Conservation (phyloP, 2,797 vertebrate genomes). For the Sebastes wilsoni region DNA sequence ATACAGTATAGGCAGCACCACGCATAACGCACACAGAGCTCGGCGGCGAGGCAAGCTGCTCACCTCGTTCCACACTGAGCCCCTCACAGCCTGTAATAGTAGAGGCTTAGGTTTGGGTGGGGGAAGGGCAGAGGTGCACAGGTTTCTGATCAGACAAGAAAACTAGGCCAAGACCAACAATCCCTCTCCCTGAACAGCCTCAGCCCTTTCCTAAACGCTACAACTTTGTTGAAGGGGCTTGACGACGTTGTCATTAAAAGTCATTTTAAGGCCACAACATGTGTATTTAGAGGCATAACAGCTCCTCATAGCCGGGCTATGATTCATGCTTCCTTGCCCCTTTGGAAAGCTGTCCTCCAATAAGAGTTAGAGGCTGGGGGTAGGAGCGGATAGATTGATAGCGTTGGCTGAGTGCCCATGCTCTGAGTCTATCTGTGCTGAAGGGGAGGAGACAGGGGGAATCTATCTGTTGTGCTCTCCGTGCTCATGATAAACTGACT, state of each 20-base stretch:
- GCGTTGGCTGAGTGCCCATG: conserved; percentile 84
- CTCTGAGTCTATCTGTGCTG: conserved; percentile 83
- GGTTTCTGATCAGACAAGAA: conserved; percentile 86
- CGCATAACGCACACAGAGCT: conserved; percentile 60
- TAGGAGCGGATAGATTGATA: conserved; percentile 85
- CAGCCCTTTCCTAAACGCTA: conserved; percentile 60
- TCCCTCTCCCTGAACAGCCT: conserved; percentile 68
- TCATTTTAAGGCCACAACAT: conserved; percentile 60
- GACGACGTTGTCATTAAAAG: conserved; percentile 50
- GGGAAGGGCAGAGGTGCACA: conserved; percentile 84
- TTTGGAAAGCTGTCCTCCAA: conserved; percentile 78
- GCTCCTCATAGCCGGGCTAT: conserved; percentile 72
- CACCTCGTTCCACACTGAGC: conserved; percentile 79
- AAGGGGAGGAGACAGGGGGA: conserved; percentile 82
- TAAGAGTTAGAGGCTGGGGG: conserved; percentile 79
- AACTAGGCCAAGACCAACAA: conserved; percentile 85
- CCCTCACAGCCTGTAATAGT: conserved; percentile 81
- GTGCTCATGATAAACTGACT: conserved; percentile 86
- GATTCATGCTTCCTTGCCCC: conserved; percentile 80
- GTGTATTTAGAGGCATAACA: conserved; percentile 71
- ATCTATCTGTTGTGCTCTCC: conserved; percentile 87
- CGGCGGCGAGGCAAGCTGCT: conserved; percentile 75
- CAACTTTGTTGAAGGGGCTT: conserved; percentile 68
- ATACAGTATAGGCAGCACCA: conserved; percentile 59
- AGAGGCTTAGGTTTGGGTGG: conserved; percentile 84